Percentiles rank a stretch among this genome's conserved stretches.
Conservation (phyloP, 2,797 vertebrate species). For the Hippopotamyrus pictus region DNA sequence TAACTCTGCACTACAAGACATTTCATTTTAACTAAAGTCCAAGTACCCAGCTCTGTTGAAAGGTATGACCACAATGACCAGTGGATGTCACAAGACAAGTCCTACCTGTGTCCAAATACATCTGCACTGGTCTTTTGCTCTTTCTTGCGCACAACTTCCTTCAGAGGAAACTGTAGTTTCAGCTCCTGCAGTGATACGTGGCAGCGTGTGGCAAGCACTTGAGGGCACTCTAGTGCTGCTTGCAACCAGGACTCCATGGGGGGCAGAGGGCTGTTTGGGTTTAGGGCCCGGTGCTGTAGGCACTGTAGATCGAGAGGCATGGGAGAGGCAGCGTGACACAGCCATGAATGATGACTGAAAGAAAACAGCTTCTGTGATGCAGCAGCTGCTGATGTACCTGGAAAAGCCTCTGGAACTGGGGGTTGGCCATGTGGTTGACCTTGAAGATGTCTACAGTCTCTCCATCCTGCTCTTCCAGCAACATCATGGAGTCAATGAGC, state of each 20-base stretch:
- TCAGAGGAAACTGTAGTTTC: slow-evolving; percentile 78
- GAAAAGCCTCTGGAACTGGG: slow-evolving; percentile 86
- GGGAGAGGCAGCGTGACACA: slow-evolving; percentile 1
- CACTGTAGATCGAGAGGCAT: slow-evolving; percentile 59
- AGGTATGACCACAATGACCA: not conserved
- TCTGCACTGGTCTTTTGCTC: slow-evolving; percentile 78
- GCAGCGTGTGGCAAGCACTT: slow-evolving; percentile 63
- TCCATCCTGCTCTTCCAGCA: slow-evolving; percentile 70
- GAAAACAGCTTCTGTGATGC: not conserved
- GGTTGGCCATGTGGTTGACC: slow-evolving; percentile 81
- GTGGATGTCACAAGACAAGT: not conserved
- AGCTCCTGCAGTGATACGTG: slow-evolving; percentile 67
- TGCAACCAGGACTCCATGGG: slow-evolving; percentile 73
- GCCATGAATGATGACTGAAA: not conserved
- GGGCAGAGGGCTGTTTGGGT: slow-evolving; percentile 70
- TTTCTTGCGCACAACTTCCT: slow-evolving; percentile 78
- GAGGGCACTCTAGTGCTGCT: slow-evolving; percentile 68
- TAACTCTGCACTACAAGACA: not conserved
- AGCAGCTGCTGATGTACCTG: slow-evolving; percentile 66
- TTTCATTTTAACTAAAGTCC: not conserved
- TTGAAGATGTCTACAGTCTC: slow-evolving; percentile 73
- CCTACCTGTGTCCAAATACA: slow-evolving; percentile 84
- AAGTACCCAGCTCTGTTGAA: not conserved
- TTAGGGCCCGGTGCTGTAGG: slow-evolving; percentile 80
- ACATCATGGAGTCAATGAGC: slow-evolving; percentile 89